Evolutionary conservation across 2,888 invertebrate species (phyloP), one percentile per base, ranked within the genome.

Genomic region (Apodemia mormo): DNA sequence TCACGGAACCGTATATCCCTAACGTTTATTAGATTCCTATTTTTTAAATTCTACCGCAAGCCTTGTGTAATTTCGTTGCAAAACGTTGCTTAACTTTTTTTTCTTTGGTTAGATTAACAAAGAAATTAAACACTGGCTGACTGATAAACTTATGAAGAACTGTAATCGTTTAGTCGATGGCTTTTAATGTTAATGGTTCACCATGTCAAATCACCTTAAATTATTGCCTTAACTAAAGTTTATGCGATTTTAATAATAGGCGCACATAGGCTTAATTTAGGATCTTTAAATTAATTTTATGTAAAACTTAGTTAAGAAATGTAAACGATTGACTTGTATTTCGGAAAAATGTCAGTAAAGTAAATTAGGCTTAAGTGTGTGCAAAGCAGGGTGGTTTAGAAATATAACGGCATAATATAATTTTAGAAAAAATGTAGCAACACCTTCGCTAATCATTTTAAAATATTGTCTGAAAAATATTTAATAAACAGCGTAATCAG

Each of bases 171-270:
- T 40, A 40, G 40, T 40, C 8, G 8, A 40, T 7, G 9, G 9
- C 2, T 40, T 40, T 40, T 45, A 9, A 10, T 43, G 8, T 58
- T 29, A 30, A 12, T 5, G 58, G 6, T 69, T 69, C 14, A 58
- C 29, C 58, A 58, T 58, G 58, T 58, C 22, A 81, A 22, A 29
- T 22, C 29, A 56, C 29, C n/a, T 52, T 56, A 12, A 58, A 58
- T 30, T 58, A 30, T 58, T 58, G 58, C 58, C 22, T 58, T 58
- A 22, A 56, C n/a, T 56, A 30, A n/a, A 22, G 1, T n/a, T 22
- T 54, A 54, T 54, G 54, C 58, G 9, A 58, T 58, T 30, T 58
- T 3, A 58, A 58, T 58, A 58, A 22, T 22, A 30, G n/a, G 22
- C 29, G 2, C 30, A 58, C 30, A 58, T 58, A 4, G 30, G 30